Conservation (phyloP, 1,140 invertebrate species). For the Sitophilus oryzae region DNA sequence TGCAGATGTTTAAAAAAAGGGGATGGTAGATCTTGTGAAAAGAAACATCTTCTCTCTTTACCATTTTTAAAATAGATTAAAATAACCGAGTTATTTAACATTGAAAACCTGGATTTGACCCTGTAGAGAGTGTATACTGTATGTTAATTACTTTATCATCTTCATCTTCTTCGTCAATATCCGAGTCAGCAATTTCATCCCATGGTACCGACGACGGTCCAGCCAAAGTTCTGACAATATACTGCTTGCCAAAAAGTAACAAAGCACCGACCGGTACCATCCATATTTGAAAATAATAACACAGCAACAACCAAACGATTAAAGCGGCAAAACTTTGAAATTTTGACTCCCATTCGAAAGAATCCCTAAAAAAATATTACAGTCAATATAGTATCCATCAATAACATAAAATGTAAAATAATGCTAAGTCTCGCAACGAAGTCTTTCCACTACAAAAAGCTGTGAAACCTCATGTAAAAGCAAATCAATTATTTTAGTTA, state of each 20-base stretch:
- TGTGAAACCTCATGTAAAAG: too few relatives aligned
- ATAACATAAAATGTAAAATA: too few relatives aligned
- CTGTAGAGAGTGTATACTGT: constrained; percentile 43
- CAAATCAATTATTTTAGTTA: too few relatives aligned
- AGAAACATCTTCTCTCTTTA: too few relatives aligned
- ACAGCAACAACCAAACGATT: constrained; percentile 71
- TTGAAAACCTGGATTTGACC: neutral
- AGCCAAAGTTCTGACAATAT: constrained; percentile 50
- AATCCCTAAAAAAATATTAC: constrained; percentile 63
- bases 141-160: constrained; percentile 64
- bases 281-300: constrained; percentile 82
- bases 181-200: constrained; percentile 71
- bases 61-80: too few relatives aligned
- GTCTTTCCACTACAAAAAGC: too few relatives aligned
- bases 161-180: constrained; percentile 60
- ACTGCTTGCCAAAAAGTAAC: constrained; percentile 72
- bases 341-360: constrained; percentile 95
- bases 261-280: constrained; percentile 75
- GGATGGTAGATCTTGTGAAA: too few relatives aligned
- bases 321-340: constrained; percentile 83
- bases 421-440: too few relatives aligned
- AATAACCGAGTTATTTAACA: too few relatives aligned
- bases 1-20: too few relatives aligned
- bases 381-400: too few relatives aligned
- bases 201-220: constrained; percentile 55